Conservation (phyloP, 1,140 invertebrate species). For the Trypoxylus dichotomus region DNA sequence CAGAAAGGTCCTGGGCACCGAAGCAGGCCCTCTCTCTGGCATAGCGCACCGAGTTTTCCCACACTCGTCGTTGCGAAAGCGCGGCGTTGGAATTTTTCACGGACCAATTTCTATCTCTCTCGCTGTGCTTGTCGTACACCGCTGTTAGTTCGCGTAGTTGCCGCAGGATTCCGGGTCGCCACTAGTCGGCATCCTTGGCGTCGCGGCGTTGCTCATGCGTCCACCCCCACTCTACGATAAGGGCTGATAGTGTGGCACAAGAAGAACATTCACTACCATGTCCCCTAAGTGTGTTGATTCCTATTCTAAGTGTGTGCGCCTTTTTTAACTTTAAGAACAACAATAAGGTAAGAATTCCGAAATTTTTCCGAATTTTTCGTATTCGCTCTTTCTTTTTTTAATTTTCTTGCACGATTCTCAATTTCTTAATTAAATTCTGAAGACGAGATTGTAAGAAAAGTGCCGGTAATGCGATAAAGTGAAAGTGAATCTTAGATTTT, state of each 20-base stretch:
- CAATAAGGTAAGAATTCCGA: conserved; percentile 42
- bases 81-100: conserved; percentile 16
- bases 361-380: not conserved
- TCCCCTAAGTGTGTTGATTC: conserved; percentile 55
- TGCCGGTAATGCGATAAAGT: conserved; percentile 8
- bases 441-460: conserved; percentile 8
- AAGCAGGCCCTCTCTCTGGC: not conserved
- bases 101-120: conserved; percentile 17
- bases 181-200: conserved; percentile 53
- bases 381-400: not conserved
- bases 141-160: conserved; percentile 36
- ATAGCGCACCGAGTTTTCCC: conserved; percentile 11
- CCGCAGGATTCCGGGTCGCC: conserved; percentile 49
- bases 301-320: conserved; percentile 51
- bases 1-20: conserved; percentile 13
- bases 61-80: not conserved
- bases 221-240: conserved; percentile 53
- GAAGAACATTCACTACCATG: conserved; percentile 55
- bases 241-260: conserved; percentile 54
- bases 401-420: not conserved
- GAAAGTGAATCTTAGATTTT: conserved; percentile 26
- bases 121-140: not conserved
- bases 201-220: conserved; percentile 54
- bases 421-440: not conserved
- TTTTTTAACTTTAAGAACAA: conserved; percentile 48